Base-by-base conservation (phyloP, 2,888 invertebrate species). In the Nymphalis urticae region DNA sequence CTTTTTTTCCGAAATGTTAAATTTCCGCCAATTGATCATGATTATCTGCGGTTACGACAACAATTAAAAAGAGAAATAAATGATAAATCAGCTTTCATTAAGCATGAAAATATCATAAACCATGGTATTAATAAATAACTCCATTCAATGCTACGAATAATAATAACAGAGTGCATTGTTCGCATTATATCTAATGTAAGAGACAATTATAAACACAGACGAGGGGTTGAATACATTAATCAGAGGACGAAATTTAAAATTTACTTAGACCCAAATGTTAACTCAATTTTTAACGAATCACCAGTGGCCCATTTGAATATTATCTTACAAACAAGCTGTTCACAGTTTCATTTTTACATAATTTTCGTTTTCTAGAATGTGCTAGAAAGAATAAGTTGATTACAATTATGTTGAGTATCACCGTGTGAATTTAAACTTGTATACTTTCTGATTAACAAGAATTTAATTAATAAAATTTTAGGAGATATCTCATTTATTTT, bases 201-300 rank as follows among this genome's bases (percentile, higher is more conserved):
- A 86, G 84, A 86, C 85, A 86, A 87, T 88, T 86, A 88, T 84
- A 82, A 76, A 78, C 76, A 77, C 67, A 70, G 75, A 72, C 75
- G 73, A 75, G 76, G 82, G 84, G 82, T 76, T 80, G 80, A 77
- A 75, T 74, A 73, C 82, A 80, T 89, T 88, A 88, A 89, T 90
- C 85, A 85, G 71, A 73, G 75, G 80, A 82, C 80, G 79, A 86
- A 81, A 88, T 88, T 84, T 84, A 82, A 86, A 87, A 89, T 88
- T 87, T 89, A 89, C 88, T 86, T 84, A 83, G 81, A 84, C 82
- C 81, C 85, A 87, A 85, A 86, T 87, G 86, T 80, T 81, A 81
- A 80, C 65, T 75, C 73, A 84, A 87, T 88, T 87, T 87, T 85
- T 85, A 85, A 85, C 80, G 81, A 82, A 82, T 82, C 86, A 83